Conservation (phyloP, 2,113 vertebrate species). For the Mormyrus lacerda region DNA sequence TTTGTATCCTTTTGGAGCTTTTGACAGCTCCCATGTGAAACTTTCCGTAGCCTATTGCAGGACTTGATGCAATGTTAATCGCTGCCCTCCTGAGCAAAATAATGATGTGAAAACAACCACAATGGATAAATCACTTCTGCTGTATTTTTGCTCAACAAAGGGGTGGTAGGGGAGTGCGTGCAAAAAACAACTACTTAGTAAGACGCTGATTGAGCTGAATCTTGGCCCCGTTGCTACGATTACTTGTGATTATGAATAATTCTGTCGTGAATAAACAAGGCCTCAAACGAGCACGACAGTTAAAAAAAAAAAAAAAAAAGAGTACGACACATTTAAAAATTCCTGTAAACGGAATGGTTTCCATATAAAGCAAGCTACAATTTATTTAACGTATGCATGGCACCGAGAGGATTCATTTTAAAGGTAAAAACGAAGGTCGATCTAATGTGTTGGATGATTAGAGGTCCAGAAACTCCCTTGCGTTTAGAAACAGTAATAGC, state of each 20-base stretch:
- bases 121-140: not conserved
- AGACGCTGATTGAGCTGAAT: not conserved
- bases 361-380: not conserved
- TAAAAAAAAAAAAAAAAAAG: not conserved
- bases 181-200: not conserved
- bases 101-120: not conserved
- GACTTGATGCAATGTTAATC: not conserved
- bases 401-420: not conserved
- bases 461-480: not conserved
- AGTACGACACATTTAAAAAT: not conserved
- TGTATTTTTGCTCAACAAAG: not conserved
- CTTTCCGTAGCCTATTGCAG: not conserved
- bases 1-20: not conserved
- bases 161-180: not conserved
- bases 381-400: not conserved
- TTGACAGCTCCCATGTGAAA: not conserved
- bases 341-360: not conserved
- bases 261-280: not conserved
- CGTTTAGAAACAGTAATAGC: not conserved
- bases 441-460: not conserved
- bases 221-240: not conserved
- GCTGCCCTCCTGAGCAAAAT: not conserved
- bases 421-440: not conserved
- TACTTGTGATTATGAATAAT: not conserved
- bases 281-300: not conserved